Conservation (phyloP, 1,140 invertebrate genomes). For the Olivierus martensii region DNA sequence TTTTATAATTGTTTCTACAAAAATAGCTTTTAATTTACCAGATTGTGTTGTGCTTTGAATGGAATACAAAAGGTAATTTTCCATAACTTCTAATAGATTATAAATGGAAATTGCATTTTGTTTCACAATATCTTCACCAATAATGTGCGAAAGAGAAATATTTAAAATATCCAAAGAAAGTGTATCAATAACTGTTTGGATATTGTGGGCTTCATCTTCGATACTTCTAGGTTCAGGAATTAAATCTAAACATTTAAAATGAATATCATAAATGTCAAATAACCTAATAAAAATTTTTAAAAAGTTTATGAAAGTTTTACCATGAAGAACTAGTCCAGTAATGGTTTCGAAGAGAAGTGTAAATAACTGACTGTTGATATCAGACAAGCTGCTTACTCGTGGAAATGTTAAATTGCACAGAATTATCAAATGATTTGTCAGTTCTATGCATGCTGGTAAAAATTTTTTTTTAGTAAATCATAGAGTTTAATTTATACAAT, state of each 20-base stretch:
- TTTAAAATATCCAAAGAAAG: slow-evolving; percentile 12
- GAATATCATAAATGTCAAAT: background rate
- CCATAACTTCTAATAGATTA: slow-evolving; percentile 11
- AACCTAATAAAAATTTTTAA: background rate
- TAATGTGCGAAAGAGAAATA: slow-evolving; percentile 13
- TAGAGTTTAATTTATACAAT: too few species aligned
- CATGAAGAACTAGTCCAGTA: background rate
- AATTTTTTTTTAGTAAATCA: background rate
- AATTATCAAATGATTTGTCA: background rate
- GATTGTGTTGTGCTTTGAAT: background rate
- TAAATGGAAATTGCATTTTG: slow-evolving; percentile 4
- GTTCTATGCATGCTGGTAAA: slow-evolving; percentile 1
- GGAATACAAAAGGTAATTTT: background rate
- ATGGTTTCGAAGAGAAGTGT: slow-evolving; percentile 5
- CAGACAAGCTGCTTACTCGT: background rate
- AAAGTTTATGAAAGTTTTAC: background rate
- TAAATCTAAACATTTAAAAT: slow-evolving; percentile 1
- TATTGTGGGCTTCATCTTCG: slow-evolving; percentile 11
- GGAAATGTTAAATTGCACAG: background rate
- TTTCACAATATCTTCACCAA: slow-evolving; percentile 12
- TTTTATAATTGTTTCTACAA: too few species aligned
- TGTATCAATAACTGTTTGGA: slow-evolving; percentile 14
- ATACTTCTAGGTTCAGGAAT: background rate
- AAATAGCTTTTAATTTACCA: background rate
- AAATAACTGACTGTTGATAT: slow-evolving; percentile 6